Conservation (phyloP, 2,797 vertebrate genomes). For the Peromyscus eremicus region DNA sequence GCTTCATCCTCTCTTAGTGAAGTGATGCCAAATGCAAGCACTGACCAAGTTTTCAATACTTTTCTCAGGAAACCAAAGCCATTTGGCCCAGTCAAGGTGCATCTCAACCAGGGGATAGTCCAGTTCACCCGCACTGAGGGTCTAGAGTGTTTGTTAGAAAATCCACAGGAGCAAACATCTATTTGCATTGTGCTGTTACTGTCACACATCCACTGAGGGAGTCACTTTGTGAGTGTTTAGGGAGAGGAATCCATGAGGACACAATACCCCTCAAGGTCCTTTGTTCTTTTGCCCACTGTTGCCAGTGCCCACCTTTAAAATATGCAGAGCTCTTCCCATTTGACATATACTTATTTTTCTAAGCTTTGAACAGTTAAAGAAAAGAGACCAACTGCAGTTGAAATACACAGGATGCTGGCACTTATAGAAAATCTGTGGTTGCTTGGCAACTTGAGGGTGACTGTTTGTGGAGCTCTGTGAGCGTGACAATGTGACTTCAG, state of each 20-base stretch:
- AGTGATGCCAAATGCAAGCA: not conserved
- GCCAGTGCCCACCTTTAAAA: not conserved
- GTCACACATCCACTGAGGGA: not conserved
- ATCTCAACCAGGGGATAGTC: not conserved
- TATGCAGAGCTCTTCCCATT: not conserved
- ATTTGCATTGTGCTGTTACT: not conserved
- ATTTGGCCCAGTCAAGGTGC: not conserved
- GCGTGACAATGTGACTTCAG: constrained; percentile 61
- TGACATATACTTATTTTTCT: constrained; percentile 70
- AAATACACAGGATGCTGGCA: constrained; percentile 66
- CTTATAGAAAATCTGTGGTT: constrained; percentile 78
- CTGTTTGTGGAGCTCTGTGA: constrained; percentile 71
- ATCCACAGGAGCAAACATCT: not conserved
- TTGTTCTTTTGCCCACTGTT: not conserved
- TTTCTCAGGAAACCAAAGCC: not conserved
- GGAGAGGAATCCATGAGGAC: not conserved
- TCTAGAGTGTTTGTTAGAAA: not conserved
- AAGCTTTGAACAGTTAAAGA: constrained; percentile 76
- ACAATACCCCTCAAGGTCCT: not conserved
- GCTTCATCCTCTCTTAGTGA: not conserved
- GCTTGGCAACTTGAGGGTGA: constrained; percentile 79
- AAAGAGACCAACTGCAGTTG: constrained; percentile 72
- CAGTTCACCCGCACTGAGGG: not conserved
- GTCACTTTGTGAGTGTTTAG: not conserved
- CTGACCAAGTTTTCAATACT: not conserved